These are phyloP conservation scores for Chesias legatella DNA, from an alignment of 2,888 invertebrate genomes.

Conservation along the genomic window DNA sequence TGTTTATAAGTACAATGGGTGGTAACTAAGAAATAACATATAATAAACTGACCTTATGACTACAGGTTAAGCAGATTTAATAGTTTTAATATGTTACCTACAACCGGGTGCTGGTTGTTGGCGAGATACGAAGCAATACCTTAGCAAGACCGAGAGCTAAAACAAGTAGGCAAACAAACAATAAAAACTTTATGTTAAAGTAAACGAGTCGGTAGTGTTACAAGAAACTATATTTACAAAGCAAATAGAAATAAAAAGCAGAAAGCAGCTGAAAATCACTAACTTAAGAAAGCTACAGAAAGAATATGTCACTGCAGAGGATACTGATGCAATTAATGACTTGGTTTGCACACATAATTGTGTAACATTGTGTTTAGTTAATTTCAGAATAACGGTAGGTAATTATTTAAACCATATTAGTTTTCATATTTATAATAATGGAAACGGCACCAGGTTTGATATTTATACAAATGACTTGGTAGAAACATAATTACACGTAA, in stretches of 20 bases:
- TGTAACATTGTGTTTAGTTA: neutral
- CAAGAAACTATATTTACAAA: slow-evolving; percentile 13
- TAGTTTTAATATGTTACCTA: slow-evolving; percentile 6
- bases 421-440: slow-evolving; percentile 6
- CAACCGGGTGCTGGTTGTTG: too few relatives aligned
- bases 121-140: too few relatives aligned
- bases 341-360: neutral
- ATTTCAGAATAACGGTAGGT: too few relatives aligned
- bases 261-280: slow-evolving; percentile 15
- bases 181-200: slow-evolving; percentile 11
- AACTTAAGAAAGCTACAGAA: slow-evolving; percentile 18
- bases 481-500: neutral
- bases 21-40: too few relatives aligned
- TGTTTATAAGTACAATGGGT: too few relatives aligned
- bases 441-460: slow-evolving; percentile 1
- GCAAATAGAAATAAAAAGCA: slow-evolving; percentile 18
- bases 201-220: slow-evolving; percentile 15
- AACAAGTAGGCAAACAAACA: slow-evolving; percentile 9
- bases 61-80: too few relatives aligned
- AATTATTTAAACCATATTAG: slow-evolving; percentile 1
- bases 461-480: slow-evolving; percentile 11
- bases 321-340: neutral
- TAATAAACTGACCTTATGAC: too few relatives aligned
- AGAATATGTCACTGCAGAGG: slow-evolving; percentile 3
- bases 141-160: neutral